Percentiles rank a stretch among this genome's conserved stretches.
Conservation (phyloP, 2,797 vertebrate genomes). For the Anguilla anguilla region DNA sequence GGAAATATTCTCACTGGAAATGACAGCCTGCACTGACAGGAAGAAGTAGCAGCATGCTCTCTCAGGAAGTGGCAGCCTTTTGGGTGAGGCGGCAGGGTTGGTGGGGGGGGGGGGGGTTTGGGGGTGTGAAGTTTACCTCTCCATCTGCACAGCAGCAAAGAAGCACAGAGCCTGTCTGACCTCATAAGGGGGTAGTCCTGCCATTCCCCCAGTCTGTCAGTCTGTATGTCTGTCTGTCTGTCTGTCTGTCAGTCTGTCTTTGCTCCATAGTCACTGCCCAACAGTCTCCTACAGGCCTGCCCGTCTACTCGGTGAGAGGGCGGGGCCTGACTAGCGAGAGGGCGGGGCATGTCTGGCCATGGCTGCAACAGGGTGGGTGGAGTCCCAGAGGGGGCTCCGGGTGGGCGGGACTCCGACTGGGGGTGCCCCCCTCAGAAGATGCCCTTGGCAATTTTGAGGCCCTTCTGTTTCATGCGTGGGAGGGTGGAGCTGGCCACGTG, state of each 20-base stretch:
- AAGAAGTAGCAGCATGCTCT: not conserved
- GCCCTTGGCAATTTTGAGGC: slow-evolving; percentile 85
- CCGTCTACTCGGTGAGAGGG: not conserved
- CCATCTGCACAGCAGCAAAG: not conserved
- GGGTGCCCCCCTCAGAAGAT: slow-evolving; percentile 74
- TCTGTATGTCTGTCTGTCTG: slow-evolving; percentile 12
- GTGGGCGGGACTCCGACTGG: not conserved
- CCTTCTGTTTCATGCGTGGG: slow-evolving; percentile 86
- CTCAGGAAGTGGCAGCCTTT: not conserved
- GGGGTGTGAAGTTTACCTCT: slow-evolving; percentile 1
- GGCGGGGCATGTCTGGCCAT: not conserved
- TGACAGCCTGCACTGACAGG: not conserved
- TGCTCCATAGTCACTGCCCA: not conserved
- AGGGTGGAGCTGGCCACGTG: slow-evolving; percentile 84
- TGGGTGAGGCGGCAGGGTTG: not conserved
- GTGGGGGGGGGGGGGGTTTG: not conserved
- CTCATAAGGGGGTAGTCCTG: not conserved
- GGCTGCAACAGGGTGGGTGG: not conserved
- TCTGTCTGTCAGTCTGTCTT: slow-evolving; percentile 18
- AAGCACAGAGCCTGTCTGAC: not conserved
- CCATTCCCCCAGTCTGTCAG: not conserved
- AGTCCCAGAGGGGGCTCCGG: not conserved
- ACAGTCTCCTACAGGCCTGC: not conserved
- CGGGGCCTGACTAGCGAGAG: not conserved
- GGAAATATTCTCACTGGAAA: not conserved